A percentile compares a stretch with the other conserved stretches of the same genome.
Evolutionary conservation across 2,888 invertebrate genomes (phyloP).

Genomic region (Ametastegia equiseti): DNA sequence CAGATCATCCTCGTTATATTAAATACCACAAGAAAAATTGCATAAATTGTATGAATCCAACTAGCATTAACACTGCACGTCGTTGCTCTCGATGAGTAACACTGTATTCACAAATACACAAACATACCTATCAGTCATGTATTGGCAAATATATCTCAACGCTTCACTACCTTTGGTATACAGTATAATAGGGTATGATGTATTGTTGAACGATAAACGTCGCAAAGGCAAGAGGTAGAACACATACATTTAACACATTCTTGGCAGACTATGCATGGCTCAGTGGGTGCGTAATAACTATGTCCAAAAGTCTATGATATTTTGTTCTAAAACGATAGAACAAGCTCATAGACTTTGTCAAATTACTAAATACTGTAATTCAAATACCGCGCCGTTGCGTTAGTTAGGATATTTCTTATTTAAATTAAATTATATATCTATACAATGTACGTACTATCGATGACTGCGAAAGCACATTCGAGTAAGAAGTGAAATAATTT

Average conservation of each 20-base stretch:
- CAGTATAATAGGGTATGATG: not conserved
- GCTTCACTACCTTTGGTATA: constrained; percentile 30
- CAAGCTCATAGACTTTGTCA: not conserved
- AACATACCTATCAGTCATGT: constrained; percentile 36
- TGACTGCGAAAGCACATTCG: constrained; percentile 1
- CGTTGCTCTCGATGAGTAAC: not conserved
- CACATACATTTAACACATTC: constrained; percentile 7
- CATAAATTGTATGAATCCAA: not conserved
- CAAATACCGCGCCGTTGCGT: not conserved
- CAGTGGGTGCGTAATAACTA: not conserved
- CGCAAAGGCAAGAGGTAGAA: not conserved
- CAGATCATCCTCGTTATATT: not conserved
- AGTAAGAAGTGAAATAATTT: constrained; percentile 15
- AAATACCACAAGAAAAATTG: constrained; percentile 3
- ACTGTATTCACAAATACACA: not conserved
- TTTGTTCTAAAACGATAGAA: constrained; percentile 20
- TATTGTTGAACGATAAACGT: not conserved
- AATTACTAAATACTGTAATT: constrained; percentile 16
- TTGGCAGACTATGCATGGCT: not conserved
- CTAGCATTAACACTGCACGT: constrained; percentile 13
- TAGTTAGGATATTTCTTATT: constrained; percentile 25
- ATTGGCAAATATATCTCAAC: constrained; percentile 29
- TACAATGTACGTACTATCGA: constrained; percentile 28
- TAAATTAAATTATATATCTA: constrained; percentile 13
- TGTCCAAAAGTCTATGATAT: not conserved